These are phyloP conservation scores for Marmota monax DNA, from an alignment of 2,113 vertebrate species.

Conservation along the genomic window DNA sequence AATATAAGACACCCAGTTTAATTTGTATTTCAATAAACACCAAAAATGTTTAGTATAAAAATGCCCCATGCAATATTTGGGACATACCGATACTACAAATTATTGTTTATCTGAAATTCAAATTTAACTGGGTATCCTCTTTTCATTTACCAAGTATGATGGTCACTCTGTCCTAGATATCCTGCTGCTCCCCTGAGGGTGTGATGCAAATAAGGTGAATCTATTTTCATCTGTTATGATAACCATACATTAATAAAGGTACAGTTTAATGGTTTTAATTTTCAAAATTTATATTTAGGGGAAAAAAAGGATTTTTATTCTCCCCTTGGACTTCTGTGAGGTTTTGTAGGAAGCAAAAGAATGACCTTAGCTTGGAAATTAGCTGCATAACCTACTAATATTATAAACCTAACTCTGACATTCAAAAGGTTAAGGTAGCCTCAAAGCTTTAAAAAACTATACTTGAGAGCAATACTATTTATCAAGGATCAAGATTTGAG, in stretches of 20 bases:
- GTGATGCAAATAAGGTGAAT: background rate
- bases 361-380: conserved; percentile 42
- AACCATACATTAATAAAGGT: background rate
- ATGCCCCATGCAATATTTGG: background rate
- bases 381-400: conserved; percentile 55
- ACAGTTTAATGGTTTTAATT: background rate
- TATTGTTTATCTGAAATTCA: conserved; percentile 53
- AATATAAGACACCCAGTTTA: background rate
- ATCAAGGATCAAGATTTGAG: conserved; percentile 38
- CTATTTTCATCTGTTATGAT: conserved; percentile 31
- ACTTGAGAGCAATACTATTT: conserved; percentile 12
- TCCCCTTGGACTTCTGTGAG: background rate
- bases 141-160: background rate
- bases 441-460: conserved; percentile 37
- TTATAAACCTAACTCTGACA: background rate
- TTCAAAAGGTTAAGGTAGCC: conserved; percentile 20
- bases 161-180: background rate
- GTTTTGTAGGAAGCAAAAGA: conserved; percentile 49
- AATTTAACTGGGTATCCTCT: conserved; percentile 10
- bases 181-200: conserved; percentile 9
- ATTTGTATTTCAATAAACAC: conserved; percentile 33
- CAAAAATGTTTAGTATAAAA: background rate
- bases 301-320: background rate
- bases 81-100: conserved; percentile 10
- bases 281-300: conserved; percentile 37